Conservation (phyloP, 2,797 vertebrate genomes). For the Chiloscyllium punctatum region DNA sequence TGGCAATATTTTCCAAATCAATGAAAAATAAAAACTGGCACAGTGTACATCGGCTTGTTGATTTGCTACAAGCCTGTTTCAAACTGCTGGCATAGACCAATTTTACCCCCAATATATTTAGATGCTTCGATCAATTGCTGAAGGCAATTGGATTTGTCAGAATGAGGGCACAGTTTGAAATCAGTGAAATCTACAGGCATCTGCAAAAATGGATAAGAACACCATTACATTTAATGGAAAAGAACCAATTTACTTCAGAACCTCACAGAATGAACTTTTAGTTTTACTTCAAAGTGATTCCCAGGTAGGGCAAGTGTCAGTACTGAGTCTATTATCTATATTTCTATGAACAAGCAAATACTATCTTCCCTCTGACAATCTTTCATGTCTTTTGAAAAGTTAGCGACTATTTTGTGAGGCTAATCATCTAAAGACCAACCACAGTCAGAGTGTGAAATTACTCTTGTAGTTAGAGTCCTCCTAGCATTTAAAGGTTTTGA, state of each 20-base stretch:
- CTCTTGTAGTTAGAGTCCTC: neutral
- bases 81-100: neutral
- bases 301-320: neutral
- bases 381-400: neutral
- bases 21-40: neutral
- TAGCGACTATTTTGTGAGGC: neutral
- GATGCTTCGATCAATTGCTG: neutral
- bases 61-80: neutral
- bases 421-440: neutral
- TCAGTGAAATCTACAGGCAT: neutral
- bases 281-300: conserved; percentile 4
- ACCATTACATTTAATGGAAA: neutral
- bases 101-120: neutral
- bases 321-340: neutral
- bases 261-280: conserved; percentile 8
- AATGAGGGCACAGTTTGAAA: neutral
- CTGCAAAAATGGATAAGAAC: conserved; percentile 25
- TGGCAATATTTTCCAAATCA: neutral
- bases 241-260: conserved; percentile 18
- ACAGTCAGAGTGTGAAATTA: neutral
- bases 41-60: neutral
- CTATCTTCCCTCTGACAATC: neutral
- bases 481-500: neutral
- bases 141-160: conserved; percentile 22
- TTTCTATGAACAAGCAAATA: neutral